phyloP scores from a whole-genome alignment of 2,797 vertebrate genomes.

The Leptodactylus fallax region DNA sequence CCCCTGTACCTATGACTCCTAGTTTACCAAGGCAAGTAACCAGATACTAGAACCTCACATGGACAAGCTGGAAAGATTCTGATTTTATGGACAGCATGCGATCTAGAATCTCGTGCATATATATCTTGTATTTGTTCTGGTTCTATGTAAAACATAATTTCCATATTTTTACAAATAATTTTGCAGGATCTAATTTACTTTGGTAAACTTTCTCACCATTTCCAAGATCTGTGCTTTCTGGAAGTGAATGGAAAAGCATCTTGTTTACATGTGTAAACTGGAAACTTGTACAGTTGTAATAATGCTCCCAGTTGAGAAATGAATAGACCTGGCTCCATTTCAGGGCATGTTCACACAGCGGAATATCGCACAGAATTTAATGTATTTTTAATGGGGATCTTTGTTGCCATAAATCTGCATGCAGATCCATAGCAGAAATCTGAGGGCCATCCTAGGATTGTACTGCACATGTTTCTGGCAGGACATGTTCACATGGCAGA shows the following conservation, averaged over 20 bases:
- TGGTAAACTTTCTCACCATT: neutral
- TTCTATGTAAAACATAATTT: neutral
- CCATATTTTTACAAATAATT: neutral
- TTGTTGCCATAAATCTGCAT: too few relatives aligned
- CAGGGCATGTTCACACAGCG: too few relatives aligned
- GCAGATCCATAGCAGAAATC: too few relatives aligned
- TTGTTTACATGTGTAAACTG: too few relatives aligned
- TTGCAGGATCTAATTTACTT: neutral
- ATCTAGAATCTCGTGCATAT: neutral
- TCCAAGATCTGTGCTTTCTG: neutral
- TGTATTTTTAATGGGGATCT: too few relatives aligned
- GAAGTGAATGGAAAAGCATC: neutral
- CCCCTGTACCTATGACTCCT: neutral
- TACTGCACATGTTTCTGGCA: too few relatives aligned
- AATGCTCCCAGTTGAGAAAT: neutral
- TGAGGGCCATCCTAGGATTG: too few relatives aligned
- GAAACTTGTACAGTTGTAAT: neutral
- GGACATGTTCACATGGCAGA: too few relatives aligned
- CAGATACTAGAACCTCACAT: neutral
- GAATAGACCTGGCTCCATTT: neutral
- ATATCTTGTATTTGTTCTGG: neutral
- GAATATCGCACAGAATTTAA: too few relatives aligned
- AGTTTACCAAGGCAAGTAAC: neutral
- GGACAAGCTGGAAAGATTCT: neutral
- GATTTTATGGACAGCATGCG: neutral